Evolutionary conservation across 1,140 invertebrate species (phyloP).

Genomic region (Phocides pigmalion): DNA sequence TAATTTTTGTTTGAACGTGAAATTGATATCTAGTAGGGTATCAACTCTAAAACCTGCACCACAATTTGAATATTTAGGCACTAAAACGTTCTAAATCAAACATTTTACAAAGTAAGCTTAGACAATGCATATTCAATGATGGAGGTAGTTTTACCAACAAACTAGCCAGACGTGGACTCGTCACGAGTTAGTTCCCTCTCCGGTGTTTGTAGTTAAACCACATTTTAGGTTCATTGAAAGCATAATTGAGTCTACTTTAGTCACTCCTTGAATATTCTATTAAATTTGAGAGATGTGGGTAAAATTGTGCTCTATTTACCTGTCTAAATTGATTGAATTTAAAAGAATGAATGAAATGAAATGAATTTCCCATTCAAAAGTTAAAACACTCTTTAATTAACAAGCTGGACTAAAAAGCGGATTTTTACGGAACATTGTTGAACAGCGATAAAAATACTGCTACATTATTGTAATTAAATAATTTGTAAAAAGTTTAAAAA

Average conservation of each 20-base stretch:
- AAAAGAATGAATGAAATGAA: no score
- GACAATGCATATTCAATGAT: conserved; percentile 15
- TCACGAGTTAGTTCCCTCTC: conserved; percentile 48
- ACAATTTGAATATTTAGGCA: not conserved
- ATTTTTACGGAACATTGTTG: no score
- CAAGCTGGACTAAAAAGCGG: no score
- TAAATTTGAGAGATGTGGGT: not conserved
- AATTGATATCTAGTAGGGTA: no score
- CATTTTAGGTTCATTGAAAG: conserved; percentile 65
- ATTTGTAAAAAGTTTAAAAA: no score
- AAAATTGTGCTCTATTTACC: no score
- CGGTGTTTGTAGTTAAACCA: conserved; percentile 59
- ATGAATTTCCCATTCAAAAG: no score
- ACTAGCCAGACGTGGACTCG: conserved; percentile 34
- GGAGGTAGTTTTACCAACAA: conserved; percentile 18
- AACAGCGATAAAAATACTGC: no score
- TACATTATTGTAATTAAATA: no score
- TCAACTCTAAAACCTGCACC: not conserved
- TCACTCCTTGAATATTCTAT: not conserved
- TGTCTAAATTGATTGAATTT: no score
- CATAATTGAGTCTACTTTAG: conserved; percentile 52
- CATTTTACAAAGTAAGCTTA: conserved; percentile 4
- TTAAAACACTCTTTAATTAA: no score
- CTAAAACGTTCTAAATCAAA: conserved; percentile 16
- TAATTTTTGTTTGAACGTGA: no score